phyloP scores from a whole-genome alignment of 2,113 vertebrate genomes.

The Phyllopteryx taeniolatus region DNA sequence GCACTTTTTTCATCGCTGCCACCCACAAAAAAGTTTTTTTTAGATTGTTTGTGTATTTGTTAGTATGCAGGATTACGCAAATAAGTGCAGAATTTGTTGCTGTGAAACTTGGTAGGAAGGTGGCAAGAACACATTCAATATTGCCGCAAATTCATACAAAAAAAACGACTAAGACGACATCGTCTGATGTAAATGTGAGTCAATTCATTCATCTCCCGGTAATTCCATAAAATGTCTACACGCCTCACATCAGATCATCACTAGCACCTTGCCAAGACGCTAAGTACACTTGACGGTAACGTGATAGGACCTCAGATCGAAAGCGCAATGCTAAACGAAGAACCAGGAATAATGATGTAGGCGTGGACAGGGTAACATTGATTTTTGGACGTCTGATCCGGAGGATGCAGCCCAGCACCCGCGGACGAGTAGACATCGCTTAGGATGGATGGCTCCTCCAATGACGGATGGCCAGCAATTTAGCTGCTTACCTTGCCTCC shows the following conservation, averaged over 20 bases:
- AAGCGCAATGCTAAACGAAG: constrained; percentile 37
- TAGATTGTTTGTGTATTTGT: no score
- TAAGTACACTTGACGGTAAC: constrained; percentile 12
- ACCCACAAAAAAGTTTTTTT: no score
- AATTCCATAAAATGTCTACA: background rate
- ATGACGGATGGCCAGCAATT: constrained; percentile 45
- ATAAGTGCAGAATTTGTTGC: no score
- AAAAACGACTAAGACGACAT: background rate
- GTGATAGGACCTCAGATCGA: constrained; percentile 22
- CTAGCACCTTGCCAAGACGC: background rate
- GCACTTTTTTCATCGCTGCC: no score
- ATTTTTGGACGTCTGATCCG: constrained; percentile 39
- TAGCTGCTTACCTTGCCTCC: constrained; percentile 45
- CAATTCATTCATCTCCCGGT: background rate
- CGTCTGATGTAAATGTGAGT: background rate
- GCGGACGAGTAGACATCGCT: constrained; percentile 41
- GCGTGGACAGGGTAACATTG: constrained; percentile 44
- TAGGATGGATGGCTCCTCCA: constrained; percentile 26
- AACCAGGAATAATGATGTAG: constrained; percentile 18
- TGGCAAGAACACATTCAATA: no score
- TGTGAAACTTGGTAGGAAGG: no score
- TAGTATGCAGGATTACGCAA: no score
- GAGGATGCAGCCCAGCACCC: constrained; percentile 15
- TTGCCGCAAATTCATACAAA: background rate
- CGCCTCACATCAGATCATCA: background rate